These are phyloP conservation scores for Micronycteris hirsuta DNA, from an alignment of 2,113 vertebrate genomes.

Conservation along the genomic window DNA sequence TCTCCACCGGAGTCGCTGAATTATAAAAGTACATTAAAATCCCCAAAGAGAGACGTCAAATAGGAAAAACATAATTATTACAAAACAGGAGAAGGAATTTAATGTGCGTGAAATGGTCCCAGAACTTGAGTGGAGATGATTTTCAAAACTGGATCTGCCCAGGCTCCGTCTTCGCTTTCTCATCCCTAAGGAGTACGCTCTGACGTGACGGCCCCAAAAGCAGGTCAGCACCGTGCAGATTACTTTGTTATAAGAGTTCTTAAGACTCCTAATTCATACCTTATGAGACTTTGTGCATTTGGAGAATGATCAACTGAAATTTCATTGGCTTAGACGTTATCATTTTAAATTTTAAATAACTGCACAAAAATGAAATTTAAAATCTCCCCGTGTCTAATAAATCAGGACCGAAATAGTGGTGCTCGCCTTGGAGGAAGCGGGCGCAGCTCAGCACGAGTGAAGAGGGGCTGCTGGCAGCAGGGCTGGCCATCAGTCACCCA, in stretches of 20 bases:
- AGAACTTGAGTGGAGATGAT: background rate
- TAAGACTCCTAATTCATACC: conserved; percentile 78
- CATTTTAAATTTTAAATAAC: conserved; percentile 83
- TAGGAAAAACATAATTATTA: background rate
- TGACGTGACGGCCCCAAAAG: background rate
- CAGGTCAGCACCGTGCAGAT: conserved; percentile 64
- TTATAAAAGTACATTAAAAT: background rate
- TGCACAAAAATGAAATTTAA: conserved; percentile 75
- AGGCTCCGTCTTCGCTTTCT: background rate
- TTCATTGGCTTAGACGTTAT: conserved; percentile 81
- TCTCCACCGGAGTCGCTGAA: background rate
- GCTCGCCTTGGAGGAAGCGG: conserved; percentile 78
- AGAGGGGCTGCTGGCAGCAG: conserved; percentile 65
- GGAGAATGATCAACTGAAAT: conserved; percentile 78
- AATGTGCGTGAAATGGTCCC: background rate
- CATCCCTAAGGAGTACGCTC: background rate
- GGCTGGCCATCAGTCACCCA: background rate
- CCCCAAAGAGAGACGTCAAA: background rate
- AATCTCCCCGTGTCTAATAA: conserved; percentile 76
- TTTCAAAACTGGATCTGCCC: background rate
- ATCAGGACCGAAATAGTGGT: conserved; percentile 72
- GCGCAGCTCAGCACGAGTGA: conserved; percentile 67
- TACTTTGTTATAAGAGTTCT: conserved; percentile 70
- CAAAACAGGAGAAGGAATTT: background rate
- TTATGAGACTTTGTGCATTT: conserved; percentile 78